Percentiles rank a stretch among this genome's conserved stretches.
Conservation (phyloP, 2,888 invertebrate genomes). For the Leucophenga montana region DNA sequence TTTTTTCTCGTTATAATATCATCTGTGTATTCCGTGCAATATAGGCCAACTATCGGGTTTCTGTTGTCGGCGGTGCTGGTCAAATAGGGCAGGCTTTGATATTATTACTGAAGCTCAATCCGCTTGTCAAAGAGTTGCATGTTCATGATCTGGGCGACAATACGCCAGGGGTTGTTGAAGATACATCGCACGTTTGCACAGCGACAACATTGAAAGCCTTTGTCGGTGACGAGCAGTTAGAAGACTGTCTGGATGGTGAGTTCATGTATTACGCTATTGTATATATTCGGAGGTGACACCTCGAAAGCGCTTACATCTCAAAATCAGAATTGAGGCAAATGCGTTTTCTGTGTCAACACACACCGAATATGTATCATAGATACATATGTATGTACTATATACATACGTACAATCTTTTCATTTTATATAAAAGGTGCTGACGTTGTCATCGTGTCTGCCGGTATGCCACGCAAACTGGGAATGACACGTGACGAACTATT, state of each 20-base stretch:
- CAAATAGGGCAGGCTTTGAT: slow-evolving; percentile 97
- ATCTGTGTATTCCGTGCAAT: too few relatives aligned
- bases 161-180: slow-evolving; percentile 94
- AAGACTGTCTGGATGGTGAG: slow-evolving; percentile 65
- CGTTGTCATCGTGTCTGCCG: slow-evolving; percentile 94
- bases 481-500: slow-evolving; percentile 97
- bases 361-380: too few relatives aligned
- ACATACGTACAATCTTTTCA: too few relatives aligned
- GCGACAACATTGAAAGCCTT: slow-evolving; percentile 81
- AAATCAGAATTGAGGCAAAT: too few relatives aligned
- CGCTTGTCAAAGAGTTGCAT: slow-evolving; percentile 84
- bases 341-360: too few relatives aligned
- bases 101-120: slow-evolving; percentile 90
- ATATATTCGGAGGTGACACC: too few relatives aligned
- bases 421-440: slow-evolving; percentile 76
- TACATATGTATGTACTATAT: too few relatives aligned
- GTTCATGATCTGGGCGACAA: slow-evolving; percentile 89
- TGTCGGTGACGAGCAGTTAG: slow-evolving; percentile 82
- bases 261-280: neutral
- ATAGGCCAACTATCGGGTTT: slow-evolving; percentile 83
- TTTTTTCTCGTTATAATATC: neutral
- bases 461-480: slow-evolving; percentile 95
- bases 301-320: too few relatives aligned
- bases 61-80: slow-evolving; percentile 94
- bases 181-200: slow-evolving; percentile 95